phyloP scores from a whole-genome alignment of 2,888 invertebrate genomes.

The Desoria tigrina region DNA sequence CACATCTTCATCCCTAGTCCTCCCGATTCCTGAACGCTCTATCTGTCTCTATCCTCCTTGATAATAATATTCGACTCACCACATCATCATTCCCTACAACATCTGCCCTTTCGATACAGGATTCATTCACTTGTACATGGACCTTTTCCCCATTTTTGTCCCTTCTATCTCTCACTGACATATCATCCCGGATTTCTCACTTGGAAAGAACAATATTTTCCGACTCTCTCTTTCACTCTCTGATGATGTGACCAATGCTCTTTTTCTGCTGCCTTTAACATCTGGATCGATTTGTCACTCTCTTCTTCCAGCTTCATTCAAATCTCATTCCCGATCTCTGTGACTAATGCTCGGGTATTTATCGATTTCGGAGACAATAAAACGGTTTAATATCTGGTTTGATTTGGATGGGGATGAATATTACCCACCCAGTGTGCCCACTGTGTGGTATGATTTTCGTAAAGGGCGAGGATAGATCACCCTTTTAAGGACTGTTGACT shows the following conservation, averaged over 20 bases:
- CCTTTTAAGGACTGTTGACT: no score
- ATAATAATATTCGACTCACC: background rate
- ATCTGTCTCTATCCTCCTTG: background rate
- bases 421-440: no score
- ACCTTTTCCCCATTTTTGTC: no score
- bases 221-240: conserved; percentile 18
- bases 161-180: no score
- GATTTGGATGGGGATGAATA: no score
- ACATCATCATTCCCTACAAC: conserved; percentile 5
- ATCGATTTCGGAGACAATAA: background rate
- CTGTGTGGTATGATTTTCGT: no score
- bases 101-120: conserved; percentile 3
- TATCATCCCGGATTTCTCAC: conserved; percentile 16
- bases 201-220: conserved; percentile 14
- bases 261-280: conserved; percentile 19
- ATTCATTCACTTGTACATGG: background rate
- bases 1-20: conserved; percentile 23
- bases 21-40: no score
- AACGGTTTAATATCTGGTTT: background rate
- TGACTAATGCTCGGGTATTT: conserved; percentile 5
- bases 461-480: no score
- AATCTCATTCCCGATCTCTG: conserved; percentile 9
- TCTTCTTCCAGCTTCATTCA: background rate
- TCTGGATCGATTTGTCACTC: conserved; percentile 10
- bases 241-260: background rate